These are phyloP conservation scores for Struthio camelus DNA, from an alignment of 2,113 vertebrate species.

Conservation along the genomic window DNA sequence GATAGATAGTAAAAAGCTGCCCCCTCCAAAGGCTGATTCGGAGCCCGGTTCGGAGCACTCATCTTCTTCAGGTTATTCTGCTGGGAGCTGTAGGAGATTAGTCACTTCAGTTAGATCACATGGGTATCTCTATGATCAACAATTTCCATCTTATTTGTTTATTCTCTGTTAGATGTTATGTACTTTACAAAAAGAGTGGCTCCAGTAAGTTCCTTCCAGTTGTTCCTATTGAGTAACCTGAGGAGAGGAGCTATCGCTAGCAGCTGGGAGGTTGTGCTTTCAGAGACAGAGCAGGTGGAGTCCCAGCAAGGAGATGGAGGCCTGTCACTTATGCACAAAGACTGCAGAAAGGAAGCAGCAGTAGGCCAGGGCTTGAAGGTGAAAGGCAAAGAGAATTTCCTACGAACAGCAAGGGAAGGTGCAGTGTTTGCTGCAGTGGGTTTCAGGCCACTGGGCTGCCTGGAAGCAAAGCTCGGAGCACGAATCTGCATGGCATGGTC, in stretches of 20 bases:
- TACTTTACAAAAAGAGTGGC: not conserved
- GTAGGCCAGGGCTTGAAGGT: not conserved
- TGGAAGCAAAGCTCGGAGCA: not conserved
- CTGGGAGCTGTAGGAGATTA: not conserved
- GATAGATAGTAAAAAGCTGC: not conserved
- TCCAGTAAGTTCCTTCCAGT: not conserved
- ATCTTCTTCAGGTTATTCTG: not conserved
- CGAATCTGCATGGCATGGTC: not conserved
- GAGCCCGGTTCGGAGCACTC: not conserved
- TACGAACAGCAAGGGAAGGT: not conserved
- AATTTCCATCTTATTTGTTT: not conserved
- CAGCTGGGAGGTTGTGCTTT: not conserved
- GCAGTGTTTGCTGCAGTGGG: rapidly evolving
- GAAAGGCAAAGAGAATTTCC: not conserved
- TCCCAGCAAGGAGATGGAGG: not conserved
- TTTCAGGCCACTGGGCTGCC: too few species aligned
- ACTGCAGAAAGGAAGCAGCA: not conserved
- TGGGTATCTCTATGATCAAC: rapidly evolving
- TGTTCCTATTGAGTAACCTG: not conserved
- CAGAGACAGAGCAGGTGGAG: not conserved
- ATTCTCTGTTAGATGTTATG: not conserved
- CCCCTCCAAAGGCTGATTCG: not conserved
- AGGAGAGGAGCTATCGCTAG: not conserved
- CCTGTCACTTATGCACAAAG: not conserved
- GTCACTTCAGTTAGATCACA: not conserved